These are phyloP conservation scores for Bactericera cockerelli DNA, from an alignment of 1,140 invertebrate species.

Conservation along the genomic window DNA sequence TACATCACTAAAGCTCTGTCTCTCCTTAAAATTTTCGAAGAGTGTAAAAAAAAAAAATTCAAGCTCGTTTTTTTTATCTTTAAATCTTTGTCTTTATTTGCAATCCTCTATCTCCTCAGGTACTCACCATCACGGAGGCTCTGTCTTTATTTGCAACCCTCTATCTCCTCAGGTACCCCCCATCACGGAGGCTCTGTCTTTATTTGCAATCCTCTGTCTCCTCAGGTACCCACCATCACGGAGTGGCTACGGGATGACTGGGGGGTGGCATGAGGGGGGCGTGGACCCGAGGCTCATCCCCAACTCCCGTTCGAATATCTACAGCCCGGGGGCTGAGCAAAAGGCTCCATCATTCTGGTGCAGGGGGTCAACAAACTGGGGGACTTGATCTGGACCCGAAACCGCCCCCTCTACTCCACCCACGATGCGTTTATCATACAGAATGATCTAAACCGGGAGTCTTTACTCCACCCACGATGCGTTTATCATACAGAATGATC, in stretches of 20 bases:
- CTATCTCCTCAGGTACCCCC: too few species aligned
- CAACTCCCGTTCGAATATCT: conserved; percentile 43
- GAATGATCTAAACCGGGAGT: too few species aligned
- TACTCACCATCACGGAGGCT: too few species aligned
- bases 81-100: too few species aligned
- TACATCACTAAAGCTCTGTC: too few species aligned
- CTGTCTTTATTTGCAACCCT: too few species aligned
- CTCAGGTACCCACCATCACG: not conserved
- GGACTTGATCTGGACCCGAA: conserved; percentile 56
- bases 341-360: conserved; percentile 33
- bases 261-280: conserved; percentile 44
- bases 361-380: conserved; percentile 61
- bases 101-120: too few species aligned
- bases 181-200: too few species aligned
- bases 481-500: conserved; percentile 4
- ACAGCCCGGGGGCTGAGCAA: conserved; percentile 37
- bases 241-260: conserved; percentile 45
- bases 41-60: too few species aligned
- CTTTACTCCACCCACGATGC: conserved; percentile 18
- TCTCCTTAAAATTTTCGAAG: too few species aligned
- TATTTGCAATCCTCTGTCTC: too few species aligned
- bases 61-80: too few species aligned
- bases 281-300: conserved; percentile 63
- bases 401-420: conserved; percentile 16
- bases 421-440: conserved; percentile 16